Percentiles rank a stretch among this genome's conserved stretches.
Evolutionary conservation across 1,140 invertebrate species (phyloP).

Genomic region (Oedothorax gibbosus): DNA sequence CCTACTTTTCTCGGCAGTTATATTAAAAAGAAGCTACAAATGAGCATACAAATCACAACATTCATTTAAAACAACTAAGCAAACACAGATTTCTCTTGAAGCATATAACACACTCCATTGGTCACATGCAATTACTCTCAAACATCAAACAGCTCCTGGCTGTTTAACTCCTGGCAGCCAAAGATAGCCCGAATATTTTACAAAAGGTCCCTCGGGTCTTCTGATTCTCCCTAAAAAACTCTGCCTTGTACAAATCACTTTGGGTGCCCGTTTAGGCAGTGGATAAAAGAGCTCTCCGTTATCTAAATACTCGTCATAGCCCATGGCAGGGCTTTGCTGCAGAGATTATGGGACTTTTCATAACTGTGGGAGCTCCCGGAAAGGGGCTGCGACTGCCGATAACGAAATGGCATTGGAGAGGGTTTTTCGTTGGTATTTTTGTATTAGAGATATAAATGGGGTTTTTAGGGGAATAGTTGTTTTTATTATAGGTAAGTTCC

Average conservation of each 20-base stretch:
- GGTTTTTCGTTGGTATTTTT: too few species aligned
- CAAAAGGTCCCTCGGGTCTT: conserved; percentile 28
- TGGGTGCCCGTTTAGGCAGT: conserved; percentile 1
- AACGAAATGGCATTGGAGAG: conserved; percentile 42
- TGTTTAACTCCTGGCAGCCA: too few species aligned
- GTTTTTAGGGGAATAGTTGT: too few species aligned
- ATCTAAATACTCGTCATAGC: conserved; percentile 53
- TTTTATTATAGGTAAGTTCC: too few species aligned
- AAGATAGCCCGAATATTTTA: conserved; percentile 12
- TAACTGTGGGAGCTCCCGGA: conserved; percentile 39
- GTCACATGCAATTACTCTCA: too few species aligned
- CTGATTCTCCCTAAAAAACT: conserved; percentile 8
- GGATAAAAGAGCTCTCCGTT: conserved; percentile 53
- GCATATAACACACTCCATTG: too few species aligned
- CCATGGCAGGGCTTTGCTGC: conserved; percentile 17
- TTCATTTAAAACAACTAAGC: too few species aligned
- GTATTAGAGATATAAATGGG: too few species aligned
- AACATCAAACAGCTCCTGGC: conserved; percentile 26
- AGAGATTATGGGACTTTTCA: conserved; percentile 58
- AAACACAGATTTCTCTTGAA: too few species aligned
- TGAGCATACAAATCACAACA: too few species aligned
- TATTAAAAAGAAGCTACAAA: too few species aligned
- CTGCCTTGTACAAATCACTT: conserved; percentile 44
- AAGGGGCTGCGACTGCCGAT: conserved; percentile 37
- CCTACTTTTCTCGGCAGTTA: too few species aligned